Conservation (phyloP, 2,113 vertebrate genomes). For the Emydura subglobosa region DNA sequence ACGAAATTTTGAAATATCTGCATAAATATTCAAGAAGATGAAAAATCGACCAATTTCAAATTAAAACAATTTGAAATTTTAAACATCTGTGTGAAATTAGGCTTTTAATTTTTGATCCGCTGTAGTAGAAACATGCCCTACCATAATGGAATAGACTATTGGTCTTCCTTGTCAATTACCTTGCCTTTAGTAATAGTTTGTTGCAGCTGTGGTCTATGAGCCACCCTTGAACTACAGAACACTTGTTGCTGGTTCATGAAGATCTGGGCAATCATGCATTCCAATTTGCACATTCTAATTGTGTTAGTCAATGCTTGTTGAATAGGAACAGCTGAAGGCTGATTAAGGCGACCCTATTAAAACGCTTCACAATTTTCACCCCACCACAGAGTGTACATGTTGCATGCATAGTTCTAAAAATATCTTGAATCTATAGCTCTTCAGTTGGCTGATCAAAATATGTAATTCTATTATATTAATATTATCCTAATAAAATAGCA, state of each 20-base stretch:
- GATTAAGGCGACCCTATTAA: background rate
- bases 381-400: background rate
- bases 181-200: background rate
- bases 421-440: constrained; percentile 35
- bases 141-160: constrained; percentile 49
- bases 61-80: background rate
- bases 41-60: accelerated
- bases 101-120: constrained; percentile 20
- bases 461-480: constrained; percentile 58
- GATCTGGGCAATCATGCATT: constrained; percentile 16
- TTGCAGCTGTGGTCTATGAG: background rate
- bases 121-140: constrained; percentile 8
- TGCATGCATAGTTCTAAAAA: constrained; percentile 43
- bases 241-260: constrained; percentile 7
- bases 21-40: background rate
- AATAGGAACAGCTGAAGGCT: background rate
- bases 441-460: constrained; percentile 60
- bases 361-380: background rate
- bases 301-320: constrained; percentile 57
- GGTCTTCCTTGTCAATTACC: constrained; percentile 48
- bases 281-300: constrained; percentile 42
- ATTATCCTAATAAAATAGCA: constrained; percentile 68
- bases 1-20: background rate
- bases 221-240: background rate
- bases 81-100: constrained; percentile 31